Evolutionary conservation across 2,113 vertebrate genomes (phyloP).

Genomic region (Phalacrocorax pelagicus): DNA sequence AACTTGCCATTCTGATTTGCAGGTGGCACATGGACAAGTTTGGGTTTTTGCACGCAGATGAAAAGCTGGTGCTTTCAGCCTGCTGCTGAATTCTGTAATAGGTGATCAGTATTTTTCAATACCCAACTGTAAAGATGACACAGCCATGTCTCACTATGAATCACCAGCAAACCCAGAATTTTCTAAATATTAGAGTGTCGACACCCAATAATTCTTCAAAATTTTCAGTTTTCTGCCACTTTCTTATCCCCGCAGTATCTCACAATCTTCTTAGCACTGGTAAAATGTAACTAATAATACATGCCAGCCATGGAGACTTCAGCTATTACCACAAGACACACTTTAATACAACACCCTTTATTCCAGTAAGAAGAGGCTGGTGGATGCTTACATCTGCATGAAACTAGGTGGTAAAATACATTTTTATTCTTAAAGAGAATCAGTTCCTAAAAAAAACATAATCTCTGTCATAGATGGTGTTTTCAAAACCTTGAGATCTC

Average conservation of each 20-base stretch:
- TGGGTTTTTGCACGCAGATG: background rate
- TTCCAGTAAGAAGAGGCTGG: background rate
- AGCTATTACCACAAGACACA: background rate
- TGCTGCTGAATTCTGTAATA: background rate
- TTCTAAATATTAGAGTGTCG: background rate
- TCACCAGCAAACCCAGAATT: background rate
- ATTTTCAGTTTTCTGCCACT: background rate
- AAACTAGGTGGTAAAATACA: background rate
- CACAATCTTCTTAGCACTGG: background rate
- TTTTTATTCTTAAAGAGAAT: background rate
- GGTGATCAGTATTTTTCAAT: background rate
- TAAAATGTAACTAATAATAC: background rate
- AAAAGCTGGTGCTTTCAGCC: background rate
- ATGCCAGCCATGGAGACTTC: background rate
- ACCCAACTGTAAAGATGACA: background rate
- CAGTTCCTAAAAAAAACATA: background rate
- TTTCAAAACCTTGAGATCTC: background rate
- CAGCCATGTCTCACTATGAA: background rate
- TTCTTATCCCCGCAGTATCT: background rate
- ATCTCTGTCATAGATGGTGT: background rate
- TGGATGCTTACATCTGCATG: background rate
- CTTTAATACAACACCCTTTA: background rate
- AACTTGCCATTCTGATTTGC: background rate
- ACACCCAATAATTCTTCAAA: background rate
- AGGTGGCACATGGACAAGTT: background rate